phyloP scores from a whole-genome alignment of 2,113 vertebrate genomes.

The Actenoides lindsayi region DNA sequence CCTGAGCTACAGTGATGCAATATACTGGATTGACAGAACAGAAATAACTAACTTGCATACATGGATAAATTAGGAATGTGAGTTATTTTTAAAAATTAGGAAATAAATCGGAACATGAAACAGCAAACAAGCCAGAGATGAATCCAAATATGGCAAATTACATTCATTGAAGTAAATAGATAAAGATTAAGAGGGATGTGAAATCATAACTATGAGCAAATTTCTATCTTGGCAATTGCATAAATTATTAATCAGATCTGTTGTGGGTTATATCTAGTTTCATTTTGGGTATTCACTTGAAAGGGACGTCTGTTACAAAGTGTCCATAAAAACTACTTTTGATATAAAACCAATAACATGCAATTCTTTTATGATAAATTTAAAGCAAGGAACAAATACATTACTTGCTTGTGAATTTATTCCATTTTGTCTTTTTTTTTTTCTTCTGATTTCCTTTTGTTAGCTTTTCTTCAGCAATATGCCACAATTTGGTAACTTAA shows the following conservation, averaged over 20 bases:
- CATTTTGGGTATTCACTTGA: neutral
- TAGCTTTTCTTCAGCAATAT: neutral
- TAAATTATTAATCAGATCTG: neutral
- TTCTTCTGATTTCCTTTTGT: neutral
- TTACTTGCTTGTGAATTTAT: neutral
- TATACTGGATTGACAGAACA: neutral
- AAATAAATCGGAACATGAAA: neutral
- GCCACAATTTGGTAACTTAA: neutral
- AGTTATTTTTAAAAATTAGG: slow-evolving; percentile 8
- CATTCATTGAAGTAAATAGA: neutral
- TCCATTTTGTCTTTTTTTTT: neutral
- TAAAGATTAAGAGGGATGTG: neutral
- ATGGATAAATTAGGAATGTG: neutral
- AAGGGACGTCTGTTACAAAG: neutral
- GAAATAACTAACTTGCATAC: slow-evolving; percentile 31
- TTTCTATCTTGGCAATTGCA: neutral
- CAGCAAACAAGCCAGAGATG: slow-evolving; percentile 35
- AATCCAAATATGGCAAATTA: slow-evolving; percentile 23
- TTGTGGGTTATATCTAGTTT: neutral
- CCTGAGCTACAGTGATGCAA: slow-evolving; percentile 29
- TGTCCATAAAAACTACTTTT: neutral
- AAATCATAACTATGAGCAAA: neutral
- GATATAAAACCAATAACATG: neutral
- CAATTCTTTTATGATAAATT: neutral
- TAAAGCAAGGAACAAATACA: slow-evolving; percentile 23